Evolutionary conservation across 1,140 invertebrate species (phyloP), one percentile per base, ranked within the genome.

Genomic region (Colletes latitarsis): DNA sequence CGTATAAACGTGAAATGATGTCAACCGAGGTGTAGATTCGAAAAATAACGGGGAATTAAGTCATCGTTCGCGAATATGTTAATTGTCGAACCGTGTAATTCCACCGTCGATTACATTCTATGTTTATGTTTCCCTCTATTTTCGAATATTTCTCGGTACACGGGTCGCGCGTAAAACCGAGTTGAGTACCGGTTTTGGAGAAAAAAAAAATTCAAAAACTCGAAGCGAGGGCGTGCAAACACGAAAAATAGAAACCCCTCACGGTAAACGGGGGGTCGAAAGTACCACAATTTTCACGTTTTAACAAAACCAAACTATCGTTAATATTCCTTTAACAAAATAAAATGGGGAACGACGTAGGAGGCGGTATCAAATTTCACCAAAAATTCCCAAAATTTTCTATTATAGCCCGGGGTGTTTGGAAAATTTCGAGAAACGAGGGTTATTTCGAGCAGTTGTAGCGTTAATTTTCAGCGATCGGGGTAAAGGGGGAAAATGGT

Each of bases 51-150:
- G 6, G 6, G 9, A 46, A 46, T 46, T 46, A 46, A 6, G 43
- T 9, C 43, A 46, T 8, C 6, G 43, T 6, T 46, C 9, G 43
- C 43, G 43, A 46, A 46, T 9, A 3, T 9, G 43, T 46, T 46
- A 46, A 81, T 76, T 76, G 74, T 60, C 72, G 78, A 41, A 3
- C 14, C 63, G 66, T n/a, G 39, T 78, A 66, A 68, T 70, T 68
- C 64, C 67, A 78, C 5, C 68, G 68, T 39, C 46, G 17, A 68
- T 68, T 49, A 21, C 52, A 68, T 43, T 49, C 30, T 17, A 8
- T 19, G 4, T 60, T 58, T 10, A 6, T 4, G n/a, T 58, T 19
- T 41, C 39, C 6, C 5, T 8, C 21, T 0, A 3, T 39, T 70
- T 14, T 19, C 0, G 10, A n/a, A 5, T 6, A 6, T 57, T 43